Evolutionary conservation across 2,113 vertebrate genomes (phyloP).

Genomic region (Acanthochromis polyacanthus): DNA sequence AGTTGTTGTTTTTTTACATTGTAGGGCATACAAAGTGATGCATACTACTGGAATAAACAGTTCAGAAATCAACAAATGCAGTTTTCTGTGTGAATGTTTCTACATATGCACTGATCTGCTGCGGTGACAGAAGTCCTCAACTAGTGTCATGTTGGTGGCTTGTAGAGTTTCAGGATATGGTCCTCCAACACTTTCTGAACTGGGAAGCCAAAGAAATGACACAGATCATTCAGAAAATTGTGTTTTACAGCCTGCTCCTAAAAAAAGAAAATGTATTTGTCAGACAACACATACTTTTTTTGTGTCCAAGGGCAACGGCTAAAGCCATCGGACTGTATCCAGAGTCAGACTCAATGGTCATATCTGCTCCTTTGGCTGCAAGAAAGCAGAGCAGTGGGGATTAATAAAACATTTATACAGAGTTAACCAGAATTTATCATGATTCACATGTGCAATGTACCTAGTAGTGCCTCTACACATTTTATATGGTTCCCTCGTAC

Average conservation of each 20-base stretch:
- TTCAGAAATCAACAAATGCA: conserved; percentile 9
- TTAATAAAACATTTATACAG: not conserved
- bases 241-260: not conserved
- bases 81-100: conserved; percentile 23
- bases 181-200: conserved; percentile 91
- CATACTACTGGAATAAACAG: conserved; percentile 46
- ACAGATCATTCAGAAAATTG: not conserved
- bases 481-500: conserved; percentile 94
- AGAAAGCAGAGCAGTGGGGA: not conserved
- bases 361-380: conserved; percentile 88
- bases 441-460: conserved; percentile 74
- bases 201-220: conserved; percentile 54
- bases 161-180: conserved; percentile 88
- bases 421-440: not conserved
- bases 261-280: not conserved
- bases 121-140: not conserved
- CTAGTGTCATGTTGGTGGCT: conserved; percentile 56
- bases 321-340: conserved; percentile 97
- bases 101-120: not conserved
- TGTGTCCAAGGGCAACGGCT: conserved; percentile 92
- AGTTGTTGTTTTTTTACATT: not conserved
- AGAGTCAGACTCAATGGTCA: conserved; percentile 94
- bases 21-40: conserved; percentile 19
- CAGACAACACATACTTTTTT: conserved; percentile 85
- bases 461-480: conserved; percentile 92